Evolutionary conservation across 2,888 invertebrate genomes (phyloP), one percentile per base, ranked within the genome.

Genomic region (Stenoptilia bipunctidactyla): DNA sequence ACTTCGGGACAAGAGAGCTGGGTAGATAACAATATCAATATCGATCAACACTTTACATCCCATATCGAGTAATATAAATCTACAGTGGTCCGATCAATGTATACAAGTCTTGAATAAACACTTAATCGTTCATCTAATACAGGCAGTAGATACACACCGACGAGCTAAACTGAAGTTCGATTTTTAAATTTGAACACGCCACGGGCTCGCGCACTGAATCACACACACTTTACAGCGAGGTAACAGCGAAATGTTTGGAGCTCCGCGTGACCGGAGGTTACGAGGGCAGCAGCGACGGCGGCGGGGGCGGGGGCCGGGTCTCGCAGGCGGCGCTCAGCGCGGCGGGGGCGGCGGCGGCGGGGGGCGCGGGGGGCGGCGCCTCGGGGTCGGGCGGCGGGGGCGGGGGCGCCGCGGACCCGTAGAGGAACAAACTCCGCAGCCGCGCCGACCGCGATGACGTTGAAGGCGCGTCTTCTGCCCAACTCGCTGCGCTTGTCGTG

Each of bases 391-490:
- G 73, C 2, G 56, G 49, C 60, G 75, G 75, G 5, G 61, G 58
- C 27, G 71, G 70, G 34, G 70, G 70, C 42, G 56, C 58, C 13
- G 67, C 55, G 2, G 74, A 62, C 10, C 82, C 82, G 66, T 80
- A 80, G 27, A 82, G 70, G 66, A 82, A 80, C 37, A 82, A 60
- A 49, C 64, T 72, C 45, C 56, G 50, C 6, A 63, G 56, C 3
- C 59, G 45, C 8, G 45, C 46, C 2, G 39, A 25, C n/a, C 36
- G 35, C 10, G 13, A 1, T 15, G 30, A 15, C 39, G 69, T 61
- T 34, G 72, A 63, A 2, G 67, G 54, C 15, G 71, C 70, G 43
- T 73, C 74, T 56, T 66, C 67, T 39, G 71, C 68, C 74, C 69
- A 73, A 53, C 57, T 58, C 51, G 55, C 64, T 13, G 70, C 73